Conservation (phyloP, 2,113 vertebrate species). For the Nannospalax galili region DNA sequence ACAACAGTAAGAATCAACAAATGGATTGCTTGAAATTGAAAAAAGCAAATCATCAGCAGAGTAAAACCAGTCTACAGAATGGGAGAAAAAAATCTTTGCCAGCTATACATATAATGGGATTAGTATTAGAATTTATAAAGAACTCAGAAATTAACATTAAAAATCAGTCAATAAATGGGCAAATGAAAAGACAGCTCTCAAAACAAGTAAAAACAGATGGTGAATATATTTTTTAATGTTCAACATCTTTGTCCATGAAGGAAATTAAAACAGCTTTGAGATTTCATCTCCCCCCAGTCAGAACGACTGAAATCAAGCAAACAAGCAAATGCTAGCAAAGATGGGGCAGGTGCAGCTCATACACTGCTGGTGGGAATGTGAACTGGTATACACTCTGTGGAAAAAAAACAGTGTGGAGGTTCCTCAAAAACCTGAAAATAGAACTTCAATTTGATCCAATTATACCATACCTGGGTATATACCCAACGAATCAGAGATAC, state of each 20-base stretch:
- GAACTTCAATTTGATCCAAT: background rate
- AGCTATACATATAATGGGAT: too few species aligned
- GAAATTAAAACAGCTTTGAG: background rate
- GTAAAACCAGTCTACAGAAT: too few species aligned
- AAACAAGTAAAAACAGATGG: background rate
- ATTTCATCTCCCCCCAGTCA: background rate
- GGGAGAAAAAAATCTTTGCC: too few species aligned
- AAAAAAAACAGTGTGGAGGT: too few species aligned
- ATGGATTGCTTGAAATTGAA: too few species aligned
- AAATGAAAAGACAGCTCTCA: background rate
- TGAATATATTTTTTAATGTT: background rate
- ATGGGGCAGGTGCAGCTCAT: background rate
- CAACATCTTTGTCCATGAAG: background rate
- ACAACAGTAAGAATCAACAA: too few species aligned
- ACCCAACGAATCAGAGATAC: background rate
- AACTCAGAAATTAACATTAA: background rate
- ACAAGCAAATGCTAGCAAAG: background rate
- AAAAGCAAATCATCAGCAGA: too few species aligned
- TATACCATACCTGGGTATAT: background rate
- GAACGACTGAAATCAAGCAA: background rate
- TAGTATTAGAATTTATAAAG: background rate
- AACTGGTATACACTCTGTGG: background rate
- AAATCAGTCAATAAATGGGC: background rate
- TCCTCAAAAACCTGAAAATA: background rate
- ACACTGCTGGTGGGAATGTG: background rate